Evolutionary conservation across 2,888 invertebrate species (phyloP), one percentile per base, ranked within the genome.

Genomic region (Aethes cnicana): DNA sequence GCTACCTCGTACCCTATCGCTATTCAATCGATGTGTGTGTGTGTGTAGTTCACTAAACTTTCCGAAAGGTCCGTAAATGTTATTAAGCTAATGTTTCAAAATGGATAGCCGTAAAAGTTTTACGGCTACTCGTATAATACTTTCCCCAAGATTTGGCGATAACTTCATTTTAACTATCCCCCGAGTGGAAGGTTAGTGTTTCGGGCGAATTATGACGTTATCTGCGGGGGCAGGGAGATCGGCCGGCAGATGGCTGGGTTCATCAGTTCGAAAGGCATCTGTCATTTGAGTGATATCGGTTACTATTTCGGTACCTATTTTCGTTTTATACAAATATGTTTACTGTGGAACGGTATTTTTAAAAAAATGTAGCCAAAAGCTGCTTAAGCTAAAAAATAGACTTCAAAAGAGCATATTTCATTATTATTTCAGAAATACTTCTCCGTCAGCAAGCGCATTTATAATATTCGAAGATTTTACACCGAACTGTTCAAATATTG

Each of bases 131-230:
- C 36, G 23, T 50, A 37, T 46, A 39, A 52, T 23, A 48, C 28
- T 39, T 48, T 48, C 39, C 39, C 28, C 32, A 23, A 39, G 44
- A 52, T 52, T 43, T 46, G 44, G 33, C 12, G 52, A 52, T 46
- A 46, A 33, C 44, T 52, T 46, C 7, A 39, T 52, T 37, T 37
- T 33, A 39, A 44, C 37, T 30, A 18, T 16, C 25, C 18, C 26
- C 11, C 25, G 36, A 37, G 21, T 36, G 30, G 4, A 26, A 50
- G 36, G 28, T 36, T 43, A 30, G 21, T 42, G n/a, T 35, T 35
- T 23, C 23, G 23, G 37, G 9, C 18, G 18, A 0, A 20, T 28
- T n/a, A n/a, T n/a, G n/a, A n/a, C n/a, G n/a, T n/a, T 26, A 35
- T 28, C n/a, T 18, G 33, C 30, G 23, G 50, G 36, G 43, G 42